Evolutionary conservation across 1,140 invertebrate species (phyloP).

Genomic region (Babylonia areolata): DNA sequence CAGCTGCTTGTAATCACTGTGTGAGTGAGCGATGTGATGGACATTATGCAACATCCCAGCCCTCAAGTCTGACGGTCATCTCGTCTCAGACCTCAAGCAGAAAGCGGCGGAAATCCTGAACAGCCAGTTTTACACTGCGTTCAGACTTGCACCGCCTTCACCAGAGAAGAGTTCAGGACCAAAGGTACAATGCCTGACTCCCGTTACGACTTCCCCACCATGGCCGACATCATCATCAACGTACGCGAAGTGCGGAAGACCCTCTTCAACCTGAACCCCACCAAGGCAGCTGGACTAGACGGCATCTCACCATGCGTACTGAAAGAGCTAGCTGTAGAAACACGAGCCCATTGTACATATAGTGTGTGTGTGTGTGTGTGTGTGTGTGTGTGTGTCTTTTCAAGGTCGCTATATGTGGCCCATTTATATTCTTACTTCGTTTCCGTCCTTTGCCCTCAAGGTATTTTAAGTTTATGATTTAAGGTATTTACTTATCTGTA

Average conservation of each 20-base stretch:
- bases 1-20: no score
- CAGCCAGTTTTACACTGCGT: neutral
- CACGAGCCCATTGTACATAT: no score
- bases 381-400: no score
- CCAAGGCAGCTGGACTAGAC: neutral
- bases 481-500: no score
- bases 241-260: neutral
- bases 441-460: no score
- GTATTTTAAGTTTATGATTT: no score
- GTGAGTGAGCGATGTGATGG: no score
- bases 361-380: no score
- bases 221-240: neutral
- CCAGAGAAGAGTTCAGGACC: neutral
- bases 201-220: neutral
- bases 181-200: neutral
- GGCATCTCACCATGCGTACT: neutral
- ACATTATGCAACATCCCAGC: no score
- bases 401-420: no score
- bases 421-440: no score
- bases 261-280: neutral
- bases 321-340: no score
- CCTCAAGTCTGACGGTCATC: slow-evolving; percentile 23
- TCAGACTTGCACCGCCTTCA: neutral
- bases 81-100: slow-evolving; percentile 20
- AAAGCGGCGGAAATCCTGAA: slow-evolving; percentile 23